Base-by-base conservation (phyloP, 1,140 invertebrate genomes). In the Harlomillsia oculata region DNA sequence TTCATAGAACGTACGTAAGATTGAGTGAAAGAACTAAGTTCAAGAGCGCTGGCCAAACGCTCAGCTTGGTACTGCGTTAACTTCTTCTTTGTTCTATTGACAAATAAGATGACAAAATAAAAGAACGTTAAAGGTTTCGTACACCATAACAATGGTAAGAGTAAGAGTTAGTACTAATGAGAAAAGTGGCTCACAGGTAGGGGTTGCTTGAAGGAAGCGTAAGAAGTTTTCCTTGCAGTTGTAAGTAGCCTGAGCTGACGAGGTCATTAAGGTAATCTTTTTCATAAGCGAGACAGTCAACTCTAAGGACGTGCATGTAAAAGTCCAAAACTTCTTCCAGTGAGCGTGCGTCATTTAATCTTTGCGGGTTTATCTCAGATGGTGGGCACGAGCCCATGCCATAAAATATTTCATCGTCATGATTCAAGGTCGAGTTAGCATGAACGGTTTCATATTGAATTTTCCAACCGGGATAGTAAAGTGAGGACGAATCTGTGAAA, bases 391-490 rank as follows among this genome's bases (percentile, higher is more conserved):
- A 23, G 25, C 49, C 49, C 5, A 52, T 14, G 14, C 49, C 49
- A 11, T 40, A 52, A 28, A 52, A 52, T 9, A 39, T n/a, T 18
- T 25, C 30, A 28, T 39, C 9, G 2, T 52, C 49, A 5, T 37
- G 21, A 9, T 52, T 28, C 14, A 52, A 23, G 14, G 36, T 40
- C 1, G 23, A 34, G 5, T 34, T 34, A 39, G 32, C 20, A 5
- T 1, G 14, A 1, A 25, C 13, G n/a, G 25, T 39, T 6, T 25
- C 49, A 26, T 39, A 40, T 40, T 52, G 49, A 4, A 25, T 36
- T 40, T 52, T 52, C 49, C 49, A 52, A 14, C 49, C 49, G 0
- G 49, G 49, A 8, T 26, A 18, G 21, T 52, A 52, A 21, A 39
- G n/a, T 28, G 5, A 34, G 23, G 5, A n/a, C 30, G 0, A n/a